Conservation (phyloP, 2,797 vertebrate genomes). For the Enteromius anoplus region DNA sequence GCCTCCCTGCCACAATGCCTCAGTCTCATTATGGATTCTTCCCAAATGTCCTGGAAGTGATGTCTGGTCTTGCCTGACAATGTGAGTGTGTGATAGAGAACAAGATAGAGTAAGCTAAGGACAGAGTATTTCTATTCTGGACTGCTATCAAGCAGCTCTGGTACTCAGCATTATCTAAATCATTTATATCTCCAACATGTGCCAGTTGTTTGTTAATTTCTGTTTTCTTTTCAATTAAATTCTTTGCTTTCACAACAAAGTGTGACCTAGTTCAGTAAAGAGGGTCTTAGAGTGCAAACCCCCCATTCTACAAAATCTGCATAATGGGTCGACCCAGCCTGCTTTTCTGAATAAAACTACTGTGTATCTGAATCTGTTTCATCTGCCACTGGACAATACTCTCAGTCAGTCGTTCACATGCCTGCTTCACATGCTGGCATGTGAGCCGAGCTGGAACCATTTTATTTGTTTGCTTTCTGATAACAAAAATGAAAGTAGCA, state of each 20-base stretch:
- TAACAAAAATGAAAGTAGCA: not conserved
- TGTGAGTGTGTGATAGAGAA: constrained; percentile 13
- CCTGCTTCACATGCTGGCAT: constrained; percentile 7
- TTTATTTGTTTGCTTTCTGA: constrained; percentile 13
- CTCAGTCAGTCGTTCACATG: constrained; percentile 48
- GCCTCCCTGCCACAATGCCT: constrained; percentile 54
- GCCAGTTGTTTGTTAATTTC: not conserved
- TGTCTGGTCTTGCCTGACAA: constrained; percentile 26
- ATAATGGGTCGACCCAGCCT: constrained; percentile 56
- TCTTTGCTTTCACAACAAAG: constrained; percentile 2
- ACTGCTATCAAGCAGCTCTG: not conserved
- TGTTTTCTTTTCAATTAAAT: not conserved
- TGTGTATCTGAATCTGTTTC: constrained; percentile 52
- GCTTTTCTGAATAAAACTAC: constrained; percentile 62
- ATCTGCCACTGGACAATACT: constrained; percentile 49
- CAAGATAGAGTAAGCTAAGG: not conserved
- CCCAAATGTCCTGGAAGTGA: constrained; percentile 46
- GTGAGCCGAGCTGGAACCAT: constrained; percentile 39
- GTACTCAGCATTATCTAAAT: not conserved
- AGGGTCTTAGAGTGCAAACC: constrained; percentile 32
- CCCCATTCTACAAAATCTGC: constrained; percentile 38
- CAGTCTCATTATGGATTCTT: constrained; percentile 64
- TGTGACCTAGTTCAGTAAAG: constrained; percentile 32
- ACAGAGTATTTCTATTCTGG: not conserved
- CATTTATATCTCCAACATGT: not conserved